Evolutionary conservation across 2,113 vertebrate genomes (phyloP), one percentile per base, ranked within the genome.

Genomic region (Podarcis raffonei): DNA sequence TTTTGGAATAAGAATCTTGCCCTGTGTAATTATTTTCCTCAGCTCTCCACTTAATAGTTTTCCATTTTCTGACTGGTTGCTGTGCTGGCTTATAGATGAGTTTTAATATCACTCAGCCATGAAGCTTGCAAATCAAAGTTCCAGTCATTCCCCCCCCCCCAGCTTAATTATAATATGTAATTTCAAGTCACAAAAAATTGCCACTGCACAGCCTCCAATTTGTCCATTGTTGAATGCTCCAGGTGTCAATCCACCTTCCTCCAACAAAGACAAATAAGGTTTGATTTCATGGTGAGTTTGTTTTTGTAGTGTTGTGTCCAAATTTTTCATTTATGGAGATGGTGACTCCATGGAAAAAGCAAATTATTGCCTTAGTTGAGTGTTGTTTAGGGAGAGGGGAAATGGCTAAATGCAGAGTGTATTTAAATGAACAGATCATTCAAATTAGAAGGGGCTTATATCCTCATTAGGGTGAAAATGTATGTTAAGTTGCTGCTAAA

Each of bases 291-390:
- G 9, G 0, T 88, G 20, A 66, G 25, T 20, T 92, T 42, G 84
- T 69, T 94, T 94, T 86, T 87, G 1, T 78, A 48, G 7, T 85
- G 1, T 5, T 72, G 3, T 77, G 74, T 87, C 48, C 27, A 86
- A 87, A 85, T 74, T 86, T 11, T 93, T 88, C 23, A 65, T 90
- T 90, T 92, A 87, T 91, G 92, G 12, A 35, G 9, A 79, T 74
- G 1, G 0, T 74, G 22, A 91, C 91, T 92, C 88, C 84, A 88
- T 80, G 87, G 91, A 92, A 92, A 93, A 59, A 83, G 18, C 11
- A 77, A 53, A 35, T 68, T 59, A 85, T 79, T 78, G 75, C 59
- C 69, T 87, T 35, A 87, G 13, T 71, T 5, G 57, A 83, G 5
- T 84, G 89, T 82, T 87, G 62, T 27, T 57, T 81, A 20, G 1